A percentile compares a stretch with the other conserved stretches of the same genome.
phyloP scores from a whole-genome alignment of 2,797 vertebrate genomes.

The Alexandromys oeconomus region DNA sequence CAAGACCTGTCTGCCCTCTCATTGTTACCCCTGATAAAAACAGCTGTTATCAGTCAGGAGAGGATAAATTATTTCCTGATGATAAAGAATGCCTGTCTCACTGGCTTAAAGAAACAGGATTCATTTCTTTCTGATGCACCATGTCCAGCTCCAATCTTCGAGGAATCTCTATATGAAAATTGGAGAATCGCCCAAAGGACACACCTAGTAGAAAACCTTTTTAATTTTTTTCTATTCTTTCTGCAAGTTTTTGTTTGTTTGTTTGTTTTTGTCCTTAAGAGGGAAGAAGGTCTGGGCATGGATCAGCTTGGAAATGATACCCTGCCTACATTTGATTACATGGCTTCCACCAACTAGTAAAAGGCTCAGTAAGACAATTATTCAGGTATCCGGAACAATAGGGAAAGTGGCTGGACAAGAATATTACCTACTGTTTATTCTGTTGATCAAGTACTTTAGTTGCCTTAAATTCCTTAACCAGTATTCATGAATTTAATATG shows the following conservation, averaged over 20 bases:
- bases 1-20: background rate
- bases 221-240: background rate
- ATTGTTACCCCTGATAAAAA: background rate
- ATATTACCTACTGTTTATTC: background rate
- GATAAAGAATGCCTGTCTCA: background rate
- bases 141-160: background rate
- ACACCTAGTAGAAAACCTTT: background rate
- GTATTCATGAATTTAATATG: constrained; percentile 9
- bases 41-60: background rate
- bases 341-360: background rate
- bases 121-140: background rate
- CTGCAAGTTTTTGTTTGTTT: background rate
- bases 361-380: background rate
- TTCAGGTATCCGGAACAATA: background rate
- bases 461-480: background rate
- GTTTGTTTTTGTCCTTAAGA: background rate
- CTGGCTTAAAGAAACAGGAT: background rate
- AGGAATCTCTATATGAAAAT: background rate
- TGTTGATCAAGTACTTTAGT: background rate
- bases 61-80: background rate
- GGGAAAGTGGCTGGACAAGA: background rate
- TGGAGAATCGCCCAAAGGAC: background rate
- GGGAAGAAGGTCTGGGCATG: rapidly evolving
- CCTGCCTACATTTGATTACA: background rate
- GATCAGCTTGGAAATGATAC: background rate